Percentiles rank a stretch among this genome's conserved stretches.
Evolutionary conservation across 2,797 vertebrate species (phyloP).

Genomic region (Alosa sapidissima): DNA sequence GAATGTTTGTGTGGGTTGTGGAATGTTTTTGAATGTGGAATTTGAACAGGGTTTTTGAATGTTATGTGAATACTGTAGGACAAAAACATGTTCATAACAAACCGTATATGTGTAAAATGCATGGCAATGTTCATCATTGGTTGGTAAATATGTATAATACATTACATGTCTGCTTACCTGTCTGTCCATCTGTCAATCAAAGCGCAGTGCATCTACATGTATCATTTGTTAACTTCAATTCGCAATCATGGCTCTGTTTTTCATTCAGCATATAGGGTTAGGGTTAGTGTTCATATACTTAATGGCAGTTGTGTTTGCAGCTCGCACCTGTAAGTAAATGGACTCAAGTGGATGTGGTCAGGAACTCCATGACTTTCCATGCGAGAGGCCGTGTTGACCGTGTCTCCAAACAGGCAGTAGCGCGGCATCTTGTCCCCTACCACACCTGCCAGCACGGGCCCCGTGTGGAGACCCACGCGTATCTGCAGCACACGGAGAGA

Average conservation of each 20-base stretch:
- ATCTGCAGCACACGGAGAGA: slow-evolving; percentile 60
- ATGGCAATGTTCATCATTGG: background rate
- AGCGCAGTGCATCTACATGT: background rate
- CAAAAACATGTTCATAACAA: too few species aligned
- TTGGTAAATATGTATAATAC: background rate
- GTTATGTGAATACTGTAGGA: too few species aligned
- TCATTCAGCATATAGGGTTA: background rate
- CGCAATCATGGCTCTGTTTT: background rate
- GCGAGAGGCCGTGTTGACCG: slow-evolving; percentile 75
- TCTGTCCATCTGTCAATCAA: background rate
- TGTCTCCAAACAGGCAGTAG: slow-evolving; percentile 76
- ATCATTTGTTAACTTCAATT: background rate
- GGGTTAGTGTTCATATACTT: too few species aligned
- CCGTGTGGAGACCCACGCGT: slow-evolving; percentile 74
- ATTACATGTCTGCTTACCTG: background rate
- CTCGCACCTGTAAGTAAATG: slow-evolving; percentile 65
- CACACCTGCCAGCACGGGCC: slow-evolving; percentile 71
- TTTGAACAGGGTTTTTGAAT: too few species aligned
- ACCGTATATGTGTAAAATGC: background rate
- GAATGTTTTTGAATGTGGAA: background rate
- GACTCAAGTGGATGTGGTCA: slow-evolving; percentile 73
- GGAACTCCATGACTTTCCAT: slow-evolving; percentile 78
- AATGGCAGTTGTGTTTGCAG: background rate
- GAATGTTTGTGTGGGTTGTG: background rate
- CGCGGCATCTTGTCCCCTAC: slow-evolving; percentile 80